Conservation (phyloP, 2,113 vertebrate genomes). For the Solenodon paradoxus region DNA sequence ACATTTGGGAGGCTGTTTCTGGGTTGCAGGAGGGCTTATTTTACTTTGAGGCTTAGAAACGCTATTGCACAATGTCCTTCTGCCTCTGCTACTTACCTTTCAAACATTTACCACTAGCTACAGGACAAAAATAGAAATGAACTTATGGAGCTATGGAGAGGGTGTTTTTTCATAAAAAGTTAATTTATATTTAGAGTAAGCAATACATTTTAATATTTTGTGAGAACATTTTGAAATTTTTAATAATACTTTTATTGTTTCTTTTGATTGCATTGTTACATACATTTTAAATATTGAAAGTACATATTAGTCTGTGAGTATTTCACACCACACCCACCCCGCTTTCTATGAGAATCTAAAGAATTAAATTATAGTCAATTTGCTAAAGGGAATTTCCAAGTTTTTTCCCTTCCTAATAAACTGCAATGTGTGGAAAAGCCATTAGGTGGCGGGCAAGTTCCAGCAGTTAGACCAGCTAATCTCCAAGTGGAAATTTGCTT, state of each 20-base stretch:
- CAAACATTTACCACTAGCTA: not conserved
- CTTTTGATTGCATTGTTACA: too few relatives aligned
- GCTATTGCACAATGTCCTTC: not conserved
- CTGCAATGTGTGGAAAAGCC: not conserved
- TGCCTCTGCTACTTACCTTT: not conserved
- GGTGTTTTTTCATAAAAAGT: not conserved
- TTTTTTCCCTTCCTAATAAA: not conserved
- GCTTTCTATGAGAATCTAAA: not conserved
- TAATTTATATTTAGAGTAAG: not conserved
- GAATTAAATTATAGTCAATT: not conserved
- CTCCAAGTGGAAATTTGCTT: not conserved
- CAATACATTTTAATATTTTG: not conserved
- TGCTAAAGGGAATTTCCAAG: not conserved
- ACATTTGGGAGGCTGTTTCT: not conserved
- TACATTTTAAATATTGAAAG: too few relatives aligned
- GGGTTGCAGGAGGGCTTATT: not conserved
- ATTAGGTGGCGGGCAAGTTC: conserved; percentile 47
- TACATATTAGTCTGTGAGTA: too few relatives aligned
- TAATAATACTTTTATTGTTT: too few relatives aligned
- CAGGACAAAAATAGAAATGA: not conserved
- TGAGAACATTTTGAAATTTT: too few relatives aligned
- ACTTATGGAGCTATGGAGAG: not conserved
- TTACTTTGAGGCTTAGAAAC: not conserved
- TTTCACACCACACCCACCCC: too few relatives aligned
- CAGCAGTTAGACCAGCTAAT: not conserved